Base-by-base conservation (phyloP, 2,113 vertebrate genomes). In the Galeopterus variegatus region DNA sequence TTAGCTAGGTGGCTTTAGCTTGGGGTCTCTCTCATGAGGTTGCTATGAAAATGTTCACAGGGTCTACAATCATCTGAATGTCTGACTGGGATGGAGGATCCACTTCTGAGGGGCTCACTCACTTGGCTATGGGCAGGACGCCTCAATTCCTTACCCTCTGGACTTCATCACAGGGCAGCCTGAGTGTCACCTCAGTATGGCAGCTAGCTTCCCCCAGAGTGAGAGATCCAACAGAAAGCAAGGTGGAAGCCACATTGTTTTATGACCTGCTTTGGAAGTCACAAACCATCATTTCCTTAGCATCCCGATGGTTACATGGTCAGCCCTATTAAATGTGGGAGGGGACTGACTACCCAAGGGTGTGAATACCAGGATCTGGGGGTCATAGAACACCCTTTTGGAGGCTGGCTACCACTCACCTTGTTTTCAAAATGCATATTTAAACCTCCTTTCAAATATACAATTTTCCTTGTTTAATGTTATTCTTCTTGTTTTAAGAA, bases 401-500 rank as follows among this genome's bases (percentile, higher is more conserved):
- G 69, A 75, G 33, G 41, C 62, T 72, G 69, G 60, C 33, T 64
- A 52, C 19, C 45, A n/a, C 33, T 87, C 36, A 79, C 26, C 65
- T 54, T 72, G 75, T 45, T 94, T 88, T 19, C 36, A 6, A 76
- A 81, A 60, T 41, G 67, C 2, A 41, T 17, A 88, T 58, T 84
- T 88, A 72, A 82, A 31, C 23, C 0, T 88, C 41, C 60, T 89
- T 88, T 94, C 33, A 69, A 88, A 89, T 80, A 28, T 60, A 75
- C 28, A 21, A 50, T 92, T 72, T 94, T 69, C 45, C 13, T 72
- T 31, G 7, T 67, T 93, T 62, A 58, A 67, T 81, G 18, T 75
- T 65, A 69, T 36, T 81, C 41, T 91, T 73, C 19, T 23, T 86
- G 17, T 75, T 58, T 73, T n/a, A 65, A 79, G 54, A 82, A 50